phyloP scores from a whole-genome alignment of 2,888 invertebrate genomes.

The Merodon equestris region DNA sequence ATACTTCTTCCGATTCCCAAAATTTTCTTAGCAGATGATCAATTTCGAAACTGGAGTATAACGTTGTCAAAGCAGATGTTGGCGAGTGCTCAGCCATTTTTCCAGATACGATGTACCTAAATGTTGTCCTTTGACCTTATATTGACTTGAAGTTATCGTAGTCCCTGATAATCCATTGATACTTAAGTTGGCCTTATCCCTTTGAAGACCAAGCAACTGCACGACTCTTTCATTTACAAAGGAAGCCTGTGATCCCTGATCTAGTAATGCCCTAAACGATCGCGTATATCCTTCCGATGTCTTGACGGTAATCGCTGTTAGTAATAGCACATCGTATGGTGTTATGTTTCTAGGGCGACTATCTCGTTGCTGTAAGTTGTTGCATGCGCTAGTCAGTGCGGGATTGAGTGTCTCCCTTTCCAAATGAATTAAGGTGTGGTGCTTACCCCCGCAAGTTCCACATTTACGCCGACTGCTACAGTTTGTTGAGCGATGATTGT shows the following conservation, averaged over 20 bases:
- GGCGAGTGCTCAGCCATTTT: not conserved
- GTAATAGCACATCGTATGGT: conserved; percentile 9
- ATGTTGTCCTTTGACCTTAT: conserved; percentile 17
- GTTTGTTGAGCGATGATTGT: conserved; percentile 20
- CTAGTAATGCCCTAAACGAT: conserved; percentile 20
- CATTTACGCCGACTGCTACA: conserved; percentile 37
- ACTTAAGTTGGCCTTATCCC: conserved; percentile 1
- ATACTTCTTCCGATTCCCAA: too few relatives aligned
- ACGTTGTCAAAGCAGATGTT: too few relatives aligned
- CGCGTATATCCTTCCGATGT: not conserved
- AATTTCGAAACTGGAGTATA: too few relatives aligned
- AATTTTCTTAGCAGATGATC: too few relatives aligned
- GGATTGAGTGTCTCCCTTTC: not conserved
- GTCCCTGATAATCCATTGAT: conserved; percentile 13
- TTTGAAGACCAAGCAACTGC: conserved; percentile 17
- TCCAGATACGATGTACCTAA: conserved; percentile 12
- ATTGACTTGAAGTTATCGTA: not conserved
- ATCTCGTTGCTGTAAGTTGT: too few relatives aligned
- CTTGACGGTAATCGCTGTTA: conserved; percentile 10
- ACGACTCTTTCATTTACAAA: conserved; percentile 18
- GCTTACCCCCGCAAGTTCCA: conserved; percentile 17
- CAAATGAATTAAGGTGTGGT: conserved; percentile 32
- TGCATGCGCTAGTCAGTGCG: too few relatives aligned
- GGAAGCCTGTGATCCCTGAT: conserved; percentile 32
- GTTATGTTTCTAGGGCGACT: not conserved